Percentiles rank a stretch among this genome's conserved stretches.
Conservation (phyloP, 2,888 invertebrate genomes). For the Oxycera nigricornis region DNA sequence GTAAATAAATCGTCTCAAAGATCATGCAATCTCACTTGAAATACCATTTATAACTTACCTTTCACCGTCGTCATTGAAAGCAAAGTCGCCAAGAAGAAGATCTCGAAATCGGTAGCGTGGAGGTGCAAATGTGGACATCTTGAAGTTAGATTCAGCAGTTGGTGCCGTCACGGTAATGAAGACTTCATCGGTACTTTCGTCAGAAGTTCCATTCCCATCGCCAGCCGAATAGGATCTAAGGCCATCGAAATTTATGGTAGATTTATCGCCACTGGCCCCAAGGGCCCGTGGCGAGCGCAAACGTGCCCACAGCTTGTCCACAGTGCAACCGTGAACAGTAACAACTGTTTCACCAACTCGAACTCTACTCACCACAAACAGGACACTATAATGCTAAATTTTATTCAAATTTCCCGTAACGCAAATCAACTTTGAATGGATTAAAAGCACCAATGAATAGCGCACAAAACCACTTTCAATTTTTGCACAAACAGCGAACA, state of each 20-base stretch:
- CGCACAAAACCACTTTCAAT: background rate
- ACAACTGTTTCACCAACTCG: no score
- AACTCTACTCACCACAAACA: no score
- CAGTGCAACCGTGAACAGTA: background rate
- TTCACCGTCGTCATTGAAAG: slow-evolving; percentile 79
- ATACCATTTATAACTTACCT: no score
- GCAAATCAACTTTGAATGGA: background rate
- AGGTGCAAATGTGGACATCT: slow-evolving; percentile 62
- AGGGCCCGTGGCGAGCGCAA: slow-evolving; percentile 62
- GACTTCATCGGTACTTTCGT: slow-evolving; percentile 53
- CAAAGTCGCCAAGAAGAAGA: slow-evolving; percentile 78
- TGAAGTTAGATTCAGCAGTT: slow-evolving; percentile 46
- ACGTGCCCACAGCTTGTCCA: slow-evolving; percentile 61
- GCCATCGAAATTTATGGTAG: slow-evolving; percentile 53
- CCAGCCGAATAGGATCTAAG: slow-evolving; percentile 48
- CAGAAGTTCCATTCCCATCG: slow-evolving; percentile 53
- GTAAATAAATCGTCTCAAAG: no score
- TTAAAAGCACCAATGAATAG: background rate
- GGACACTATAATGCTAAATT: no score
- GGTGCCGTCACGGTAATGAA: slow-evolving; percentile 57
- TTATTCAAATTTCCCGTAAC: no score
- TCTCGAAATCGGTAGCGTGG: slow-evolving; percentile 79
- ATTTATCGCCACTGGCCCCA: slow-evolving; percentile 61
- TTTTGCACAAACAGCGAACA: background rate
- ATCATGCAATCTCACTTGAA: no score